phyloP scores from a whole-genome alignment of 2,888 invertebrate genomes.

The Pilophorus perplexus region DNA sequence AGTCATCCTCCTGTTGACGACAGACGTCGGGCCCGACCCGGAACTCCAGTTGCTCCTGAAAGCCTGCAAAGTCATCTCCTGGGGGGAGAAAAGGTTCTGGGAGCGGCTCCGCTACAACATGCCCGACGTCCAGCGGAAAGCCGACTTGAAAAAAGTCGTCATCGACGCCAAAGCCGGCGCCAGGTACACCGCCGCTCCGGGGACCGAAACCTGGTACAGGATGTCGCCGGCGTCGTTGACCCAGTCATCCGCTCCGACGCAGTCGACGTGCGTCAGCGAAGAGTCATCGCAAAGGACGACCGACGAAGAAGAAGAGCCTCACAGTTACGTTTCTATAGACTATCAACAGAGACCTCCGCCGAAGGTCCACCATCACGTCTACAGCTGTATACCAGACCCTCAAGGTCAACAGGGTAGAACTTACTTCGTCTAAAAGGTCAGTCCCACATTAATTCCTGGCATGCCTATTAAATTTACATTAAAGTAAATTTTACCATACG shows the following conservation, averaged over 20 bases:
- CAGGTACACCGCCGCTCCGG: constrained; percentile 70
- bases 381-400: constrained; percentile 51
- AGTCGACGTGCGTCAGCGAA: constrained; percentile 50
- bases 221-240: constrained; percentile 52
- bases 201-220: constrained; percentile 64
- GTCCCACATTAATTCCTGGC: no score
- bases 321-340: constrained; percentile 68
- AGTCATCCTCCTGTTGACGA: constrained; percentile 77
- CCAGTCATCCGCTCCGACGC: constrained; percentile 49
- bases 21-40: constrained; percentile 75
- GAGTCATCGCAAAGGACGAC: constrained; percentile 55
- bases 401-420: constrained; percentile 49
- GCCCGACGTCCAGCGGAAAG: constrained; percentile 65
- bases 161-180: constrained; percentile 58
- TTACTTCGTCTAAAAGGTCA: constrained; percentile 49
- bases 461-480: no score
- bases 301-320: constrained; percentile 62
- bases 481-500: no score
- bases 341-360: constrained; percentile 48
- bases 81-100: constrained; percentile 92
- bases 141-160: constrained; percentile 41
- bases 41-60: constrained; percentile 87
- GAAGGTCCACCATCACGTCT: constrained; percentile 49
- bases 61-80: constrained; percentile 76
- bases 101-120: constrained; percentile 86